A percentile compares a stretch with the other conserved stretches of the same genome.
These are phyloP conservation scores for Monopterus albus DNA, from an alignment of 2,113 vertebrate genomes.

Conservation along the genomic window DNA sequence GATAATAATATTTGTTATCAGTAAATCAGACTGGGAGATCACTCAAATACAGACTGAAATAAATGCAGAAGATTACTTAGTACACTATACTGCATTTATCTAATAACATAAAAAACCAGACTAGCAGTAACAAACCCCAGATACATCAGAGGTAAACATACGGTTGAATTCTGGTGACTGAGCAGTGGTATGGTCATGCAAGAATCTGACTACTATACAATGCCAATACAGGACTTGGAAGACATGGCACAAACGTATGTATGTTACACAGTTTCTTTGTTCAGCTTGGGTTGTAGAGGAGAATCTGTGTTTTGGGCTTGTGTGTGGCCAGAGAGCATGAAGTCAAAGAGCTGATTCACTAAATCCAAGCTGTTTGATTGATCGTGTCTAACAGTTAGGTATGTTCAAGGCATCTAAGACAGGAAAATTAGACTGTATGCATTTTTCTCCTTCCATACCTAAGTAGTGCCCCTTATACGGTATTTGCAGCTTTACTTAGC, in stretches of 20 bases:
- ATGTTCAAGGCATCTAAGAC: constrained; percentile 8
- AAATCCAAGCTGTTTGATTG: constrained; percentile 22
- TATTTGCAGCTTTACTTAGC: constrained; percentile 20
- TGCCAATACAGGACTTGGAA: neutral
- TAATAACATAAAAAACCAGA: neutral
- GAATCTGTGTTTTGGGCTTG: constrained; percentile 7
- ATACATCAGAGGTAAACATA: neutral
- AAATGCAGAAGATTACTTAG: neutral
- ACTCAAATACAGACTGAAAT: neutral
- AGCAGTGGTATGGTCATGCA: neutral
- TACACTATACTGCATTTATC: neutral
- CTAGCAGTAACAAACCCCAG: neutral
- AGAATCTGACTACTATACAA: neutral
- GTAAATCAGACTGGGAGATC: neutral
- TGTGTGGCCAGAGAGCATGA: constrained; percentile 14
- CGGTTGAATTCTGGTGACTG: neutral
- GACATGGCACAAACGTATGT: neutral
- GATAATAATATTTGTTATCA: neutral
- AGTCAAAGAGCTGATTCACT: constrained; percentile 45
- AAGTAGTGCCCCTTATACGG: constrained; percentile 14
- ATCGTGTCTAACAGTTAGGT: constrained; percentile 21
- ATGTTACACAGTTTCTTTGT: neutral
- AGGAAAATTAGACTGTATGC: neutral
- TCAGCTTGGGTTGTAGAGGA: neutral
- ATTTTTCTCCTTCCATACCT: neutral